Evolutionary conservation across 2,113 vertebrate species (phyloP).

Genomic region (Ameiurus melas): DNA sequence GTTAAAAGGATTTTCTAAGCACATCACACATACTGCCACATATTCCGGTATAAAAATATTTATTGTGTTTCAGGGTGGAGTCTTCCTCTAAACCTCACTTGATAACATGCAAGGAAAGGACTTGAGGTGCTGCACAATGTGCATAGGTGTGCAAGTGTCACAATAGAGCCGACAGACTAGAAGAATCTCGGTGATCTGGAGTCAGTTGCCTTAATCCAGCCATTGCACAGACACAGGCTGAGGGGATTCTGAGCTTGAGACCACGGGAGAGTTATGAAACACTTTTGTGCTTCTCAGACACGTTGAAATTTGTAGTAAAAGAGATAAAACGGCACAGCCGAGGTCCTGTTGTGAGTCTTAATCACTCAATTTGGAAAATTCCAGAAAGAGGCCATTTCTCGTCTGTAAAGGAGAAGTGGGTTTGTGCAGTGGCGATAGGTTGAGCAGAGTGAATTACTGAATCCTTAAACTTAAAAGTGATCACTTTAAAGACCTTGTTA

Average conservation of each 20-base stretch:
- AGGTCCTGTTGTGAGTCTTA: constrained; percentile 31
- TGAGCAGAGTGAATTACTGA: background rate
- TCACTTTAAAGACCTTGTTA: background rate
- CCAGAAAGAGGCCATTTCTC: constrained; percentile 19
- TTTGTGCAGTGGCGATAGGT: background rate
- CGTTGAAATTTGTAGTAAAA: background rate
- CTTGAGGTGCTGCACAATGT: background rate
- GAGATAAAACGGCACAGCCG: constrained; percentile 16
- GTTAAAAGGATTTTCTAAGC: background rate
- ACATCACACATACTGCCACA: background rate
- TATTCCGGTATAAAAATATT: background rate
- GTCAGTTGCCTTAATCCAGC: constrained; percentile 53
- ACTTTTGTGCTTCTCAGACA: constrained; percentile 36
- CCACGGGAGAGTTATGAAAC: constrained; percentile 48
- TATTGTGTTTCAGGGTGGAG: background rate
- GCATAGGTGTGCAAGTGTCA: constrained; percentile 37
- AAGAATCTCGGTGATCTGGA: constrained; percentile 41
- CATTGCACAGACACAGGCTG: constrained; percentile 54
- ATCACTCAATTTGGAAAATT: constrained; percentile 52
- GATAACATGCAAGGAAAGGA: constrained; percentile 28
- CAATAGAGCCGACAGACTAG: constrained; percentile 49
- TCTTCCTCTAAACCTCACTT: background rate
- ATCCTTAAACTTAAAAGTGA: background rate
- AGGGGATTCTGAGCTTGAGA: constrained; percentile 61
- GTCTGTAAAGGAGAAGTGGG: background rate